Evolutionary conservation across 2,888 invertebrate genomes (phyloP).

Genomic region (Odontothrips loti): DNA sequence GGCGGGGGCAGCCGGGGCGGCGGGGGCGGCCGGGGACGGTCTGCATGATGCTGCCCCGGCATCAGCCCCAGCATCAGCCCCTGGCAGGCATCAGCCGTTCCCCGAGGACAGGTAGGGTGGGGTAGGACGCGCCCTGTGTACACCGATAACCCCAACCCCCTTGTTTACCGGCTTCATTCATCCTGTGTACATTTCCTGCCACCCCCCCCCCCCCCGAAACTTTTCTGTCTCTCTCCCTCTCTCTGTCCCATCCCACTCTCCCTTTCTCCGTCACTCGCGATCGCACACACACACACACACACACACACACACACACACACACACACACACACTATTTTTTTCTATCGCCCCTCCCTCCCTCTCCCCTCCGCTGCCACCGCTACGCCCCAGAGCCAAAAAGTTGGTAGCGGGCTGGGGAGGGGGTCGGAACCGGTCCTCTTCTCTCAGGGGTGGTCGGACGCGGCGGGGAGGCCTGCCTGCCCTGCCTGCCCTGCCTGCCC

Average conservation of each 20-base stretch:
- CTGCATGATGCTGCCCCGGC: neutral
- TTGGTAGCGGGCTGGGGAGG: constrained; percentile 31
- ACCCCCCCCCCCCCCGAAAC: neutral
- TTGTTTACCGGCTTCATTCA: constrained; percentile 36
- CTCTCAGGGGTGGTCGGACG: constrained; percentile 39
- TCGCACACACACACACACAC: constrained; percentile 1
- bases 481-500: no score
- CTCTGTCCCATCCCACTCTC: neutral
- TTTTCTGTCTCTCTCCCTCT: constrained; percentile 27
- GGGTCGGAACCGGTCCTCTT: neutral
- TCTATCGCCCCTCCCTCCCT: neutral
- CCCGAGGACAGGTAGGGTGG: no score
- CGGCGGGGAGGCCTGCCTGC: no score
- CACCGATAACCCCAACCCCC: constrained; percentile 37
- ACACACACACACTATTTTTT: neutral
- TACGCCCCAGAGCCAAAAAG: constrained; percentile 33
- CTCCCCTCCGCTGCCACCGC: constrained; percentile 29
- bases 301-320: no score
- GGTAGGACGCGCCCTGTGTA: constrained; percentile 34
- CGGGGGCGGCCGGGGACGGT: neutral
- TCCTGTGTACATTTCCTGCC: constrained; percentile 25
- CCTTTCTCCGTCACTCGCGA: constrained; percentile 30
- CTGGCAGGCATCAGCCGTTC: no score
- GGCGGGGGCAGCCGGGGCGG: neutral
- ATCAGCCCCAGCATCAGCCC: no score